Percentiles rank a stretch among this genome's conserved stretches.
Conservation (phyloP, 2,888 invertebrate species). For the Calliopum simillimum region DNA sequence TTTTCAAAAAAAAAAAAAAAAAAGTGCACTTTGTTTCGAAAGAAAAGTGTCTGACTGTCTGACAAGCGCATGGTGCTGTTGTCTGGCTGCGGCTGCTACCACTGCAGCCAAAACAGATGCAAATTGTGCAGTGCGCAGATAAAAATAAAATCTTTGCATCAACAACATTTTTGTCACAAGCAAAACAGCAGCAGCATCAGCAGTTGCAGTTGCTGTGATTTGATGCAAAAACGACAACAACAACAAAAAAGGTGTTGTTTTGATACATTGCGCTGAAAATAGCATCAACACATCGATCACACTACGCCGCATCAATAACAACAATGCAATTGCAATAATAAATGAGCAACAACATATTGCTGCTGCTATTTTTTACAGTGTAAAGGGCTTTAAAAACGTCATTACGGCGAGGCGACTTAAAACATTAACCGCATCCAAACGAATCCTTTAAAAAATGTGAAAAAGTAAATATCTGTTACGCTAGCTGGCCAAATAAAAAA, state of each 20-base stretch:
- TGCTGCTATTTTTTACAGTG: not conserved
- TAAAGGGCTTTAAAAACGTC: not conserved
- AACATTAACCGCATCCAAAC: not conserved
- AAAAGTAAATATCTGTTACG: not conserved
- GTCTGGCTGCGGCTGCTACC: not conserved
- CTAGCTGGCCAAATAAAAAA: not conserved
- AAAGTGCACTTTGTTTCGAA: not conserved
- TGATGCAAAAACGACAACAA: not conserved
- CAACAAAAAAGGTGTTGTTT: not conserved
- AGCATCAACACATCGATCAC: slow-evolving; percentile 14
- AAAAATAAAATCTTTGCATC: slow-evolving; percentile 5
- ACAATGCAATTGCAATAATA: slow-evolving; percentile 16
- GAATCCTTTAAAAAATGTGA: not conserved
- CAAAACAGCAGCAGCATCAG: not conserved
- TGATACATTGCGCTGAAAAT: slow-evolving; percentile 11
- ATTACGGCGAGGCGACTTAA: not conserved
- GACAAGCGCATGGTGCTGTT: not conserved
- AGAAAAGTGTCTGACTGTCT: slow-evolving; percentile 9
- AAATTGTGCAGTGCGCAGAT: not conserved
- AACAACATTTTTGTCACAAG: slow-evolving; percentile 21
- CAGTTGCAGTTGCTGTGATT: not conserved
- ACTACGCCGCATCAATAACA: slow-evolving; percentile 27
- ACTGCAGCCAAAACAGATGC: not conserved
- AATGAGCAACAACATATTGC: slow-evolving; percentile 13
- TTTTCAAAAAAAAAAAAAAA: not conserved